These are phyloP conservation scores for Hemistola chrysoprasaria DNA, from an alignment of 2,888 invertebrate genomes.

Conservation along the genomic window DNA sequence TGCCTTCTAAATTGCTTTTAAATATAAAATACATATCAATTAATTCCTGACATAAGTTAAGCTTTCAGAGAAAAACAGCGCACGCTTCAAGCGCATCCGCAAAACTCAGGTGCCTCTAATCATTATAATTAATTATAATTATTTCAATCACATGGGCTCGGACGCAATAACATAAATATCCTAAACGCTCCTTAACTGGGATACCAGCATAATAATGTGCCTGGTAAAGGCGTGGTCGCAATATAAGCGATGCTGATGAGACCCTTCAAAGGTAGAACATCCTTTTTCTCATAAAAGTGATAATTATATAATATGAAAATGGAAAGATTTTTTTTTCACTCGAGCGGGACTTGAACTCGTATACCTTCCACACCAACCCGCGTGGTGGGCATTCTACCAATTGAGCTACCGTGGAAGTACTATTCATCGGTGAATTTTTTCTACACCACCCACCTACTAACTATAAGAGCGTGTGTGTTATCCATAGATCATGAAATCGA, in stretches of 20 bases:
- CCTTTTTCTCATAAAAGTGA: no score
- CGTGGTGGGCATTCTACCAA: no score
- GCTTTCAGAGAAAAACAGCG: constrained; percentile 15
- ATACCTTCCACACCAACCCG: no score
- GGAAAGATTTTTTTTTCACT: no score
- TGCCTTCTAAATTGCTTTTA: neutral
- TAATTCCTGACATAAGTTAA: constrained; percentile 7
- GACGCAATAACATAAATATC: constrained; percentile 40
- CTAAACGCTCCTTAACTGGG: constrained; percentile 24
- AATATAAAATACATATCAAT: constrained; percentile 2
- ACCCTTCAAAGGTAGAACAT: neutral
- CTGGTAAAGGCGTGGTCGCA: constrained; percentile 6
- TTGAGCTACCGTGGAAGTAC: no score
- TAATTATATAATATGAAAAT: no score
- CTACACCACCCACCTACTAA: no score
- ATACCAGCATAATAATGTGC: constrained; percentile 22
- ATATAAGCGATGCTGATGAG: constrained; percentile 3
- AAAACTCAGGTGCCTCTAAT: constrained; percentile 33
- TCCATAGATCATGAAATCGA: no score
- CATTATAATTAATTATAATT: constrained; percentile 38
- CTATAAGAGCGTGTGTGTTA: no score
- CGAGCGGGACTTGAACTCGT: no score
- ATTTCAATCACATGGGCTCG: constrained; percentile 35
- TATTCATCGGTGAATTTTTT: no score
- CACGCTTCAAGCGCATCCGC: constrained; percentile 22